Evolutionary conservation across 2,113 vertebrate genomes (phyloP), one percentile per base, ranked within the genome.

Genomic region (Sinosuthora webbiana): DNA sequence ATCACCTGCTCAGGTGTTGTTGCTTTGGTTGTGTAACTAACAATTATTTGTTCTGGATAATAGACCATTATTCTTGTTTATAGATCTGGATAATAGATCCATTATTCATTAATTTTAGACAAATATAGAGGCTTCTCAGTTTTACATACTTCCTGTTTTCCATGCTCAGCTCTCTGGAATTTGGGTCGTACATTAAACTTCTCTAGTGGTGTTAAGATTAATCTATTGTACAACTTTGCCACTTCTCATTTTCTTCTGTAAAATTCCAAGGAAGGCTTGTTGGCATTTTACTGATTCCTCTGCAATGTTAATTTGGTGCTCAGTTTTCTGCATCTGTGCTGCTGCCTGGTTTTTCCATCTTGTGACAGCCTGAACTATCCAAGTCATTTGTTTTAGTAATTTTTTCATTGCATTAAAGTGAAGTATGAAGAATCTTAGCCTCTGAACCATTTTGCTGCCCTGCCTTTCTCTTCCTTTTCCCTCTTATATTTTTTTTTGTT

Each of bases 211-310:
- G 25, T 37, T 88, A 70, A 56, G 14, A 35, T 33, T 27, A 74
- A 50, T 65, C 13, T 24, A 18, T 77, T 35, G 23, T 18, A 30
- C 27, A 70, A 31, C 33, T 37, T 31, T 56, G 31, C 9, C 41
- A 20, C 65, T 93, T 75, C n/a, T 82, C 15, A 56, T 88, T 90
- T 55, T 56, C 33, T 74, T 74, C 52, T 35, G 24, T 52, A 60
- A 74, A 70, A 57, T 79, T 85, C 33, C 56, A 91, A 62, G 37
- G 6, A 75, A 74, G 21, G 24, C 7, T 88, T 65, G 9, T 78
- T 0, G 0, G 12, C 21, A n/a, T 20, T 85, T 85, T 33, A 55
- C 37, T 44, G n/a, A 47, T 75, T 85, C 30, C 11, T 15, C 50
- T 25, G 9, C 15, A 55, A 19, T 39, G 23, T 37, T 41, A 39